Evolutionary conservation across 2,113 vertebrate species (phyloP), one percentile per base, ranked within the genome.

Genomic region (Microcebus jonahi): DNA sequence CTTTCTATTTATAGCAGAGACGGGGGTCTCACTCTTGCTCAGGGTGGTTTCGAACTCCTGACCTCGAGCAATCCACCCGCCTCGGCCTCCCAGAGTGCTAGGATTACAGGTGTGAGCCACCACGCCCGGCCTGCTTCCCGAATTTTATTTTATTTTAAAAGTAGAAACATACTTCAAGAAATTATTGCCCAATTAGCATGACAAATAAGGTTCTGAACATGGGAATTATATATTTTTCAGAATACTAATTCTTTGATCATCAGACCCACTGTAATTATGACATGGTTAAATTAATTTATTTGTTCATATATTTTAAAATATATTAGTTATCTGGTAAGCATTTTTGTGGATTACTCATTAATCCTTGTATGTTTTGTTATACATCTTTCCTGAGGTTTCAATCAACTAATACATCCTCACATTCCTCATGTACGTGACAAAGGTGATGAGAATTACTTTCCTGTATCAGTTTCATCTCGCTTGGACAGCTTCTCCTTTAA

Each of bases 111-210:
- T 45, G 45, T 45, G 45, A 45, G 45, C 45, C 45, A 45, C 45
- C 42, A 42, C 6, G 42, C 42, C 42, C 42, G 1, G 42, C 42
- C 45, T 96, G 36, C 15, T 73, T 95, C 61, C 59, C 68, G 6
- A 88, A 92, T 50, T 96, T 84, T 76, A 87, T 15, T 94, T 68
- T 88, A 82, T 91, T 97, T 91, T 90, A 53, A 80, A 93, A 97
- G 61, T 25, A 81, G 42, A 81, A 73, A 59, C 65, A 21, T 77
- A n/a, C 29, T 93, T 90, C n/a, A 81, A 85, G 68, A 55, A 94
- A 86, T 77, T 63, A 55, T 29, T 77, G 18, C 45, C 12, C 65
- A 42, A 88, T 86, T 57, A 70, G 13, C 59, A 57, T 81, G 42
- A 92, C n/a, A 85, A 68, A 79, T 89, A 65, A 71, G 25, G 42